phyloP scores from a whole-genome alignment of 2,797 vertebrate genomes.

The Fundulus diaphanus region DNA sequence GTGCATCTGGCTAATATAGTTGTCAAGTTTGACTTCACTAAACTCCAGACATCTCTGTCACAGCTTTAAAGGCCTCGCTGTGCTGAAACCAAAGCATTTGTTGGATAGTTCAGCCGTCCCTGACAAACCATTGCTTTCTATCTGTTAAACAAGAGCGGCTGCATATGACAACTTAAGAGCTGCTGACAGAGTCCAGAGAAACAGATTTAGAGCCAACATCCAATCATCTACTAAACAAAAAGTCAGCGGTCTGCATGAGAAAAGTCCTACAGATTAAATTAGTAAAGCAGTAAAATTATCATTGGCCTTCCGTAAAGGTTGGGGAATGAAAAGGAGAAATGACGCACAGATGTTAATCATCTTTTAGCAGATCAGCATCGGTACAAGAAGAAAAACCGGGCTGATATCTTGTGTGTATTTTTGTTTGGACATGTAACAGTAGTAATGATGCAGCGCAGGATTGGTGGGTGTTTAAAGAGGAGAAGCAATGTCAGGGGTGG shows the following conservation, averaged over 20 bases:
- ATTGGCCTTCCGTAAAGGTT: neutral
- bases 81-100: slow-evolving; percentile 24
- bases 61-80: slow-evolving; percentile 6
- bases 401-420: no score
- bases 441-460: neutral
- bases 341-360: neutral
- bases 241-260: neutral
- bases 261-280: neutral
- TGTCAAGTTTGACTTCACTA: slow-evolving; percentile 22
- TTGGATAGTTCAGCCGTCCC: neutral
- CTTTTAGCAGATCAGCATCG: neutral
- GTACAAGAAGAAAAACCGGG: neutral
- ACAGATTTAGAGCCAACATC: neutral
- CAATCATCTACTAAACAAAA: slow-evolving; percentile 10
- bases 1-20: slow-evolving; percentile 12
- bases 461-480: neutral
- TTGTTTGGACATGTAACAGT: neutral
- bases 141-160: slow-evolving; percentile 9
- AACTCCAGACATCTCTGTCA: slow-evolving; percentile 16
- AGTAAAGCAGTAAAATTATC: neutral
- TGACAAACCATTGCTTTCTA: slow-evolving; percentile 12
- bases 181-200: slow-evolving; percentile 3
- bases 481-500: neutral
- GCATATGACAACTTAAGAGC: slow-evolving; percentile 7
- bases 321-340: neutral